Evolutionary conservation across 1,140 invertebrate genomes (phyloP).

Genomic region (Carposina sasakii): DNA sequence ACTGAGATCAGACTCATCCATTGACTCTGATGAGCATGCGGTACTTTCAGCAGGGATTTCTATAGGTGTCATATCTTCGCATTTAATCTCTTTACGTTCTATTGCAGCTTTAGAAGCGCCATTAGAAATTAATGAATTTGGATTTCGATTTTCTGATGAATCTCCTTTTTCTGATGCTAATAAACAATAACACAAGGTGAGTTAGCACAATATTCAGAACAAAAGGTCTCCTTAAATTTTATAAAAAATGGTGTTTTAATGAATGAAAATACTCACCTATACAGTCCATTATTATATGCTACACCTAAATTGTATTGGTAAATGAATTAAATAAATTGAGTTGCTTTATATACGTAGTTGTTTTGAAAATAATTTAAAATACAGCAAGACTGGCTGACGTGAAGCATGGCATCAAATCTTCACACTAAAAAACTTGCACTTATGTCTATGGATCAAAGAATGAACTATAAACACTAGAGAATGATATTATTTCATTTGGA

Average conservation of each 20-base stretch:
- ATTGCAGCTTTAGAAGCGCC: conserved; percentile 43
- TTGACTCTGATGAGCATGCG: conserved; percentile 48
- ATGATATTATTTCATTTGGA: too few relatives aligned
- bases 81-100: conserved; percentile 45
- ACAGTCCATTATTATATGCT: conserved; percentile 52
- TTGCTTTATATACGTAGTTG: conserved; percentile 37
- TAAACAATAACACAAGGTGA: conserved; percentile 49
- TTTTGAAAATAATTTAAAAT: conserved; percentile 66
- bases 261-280: conserved; percentile 44
- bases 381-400: conserved; percentile 57
- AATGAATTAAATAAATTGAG: conserved; percentile 43
- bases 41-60: conserved; percentile 47
- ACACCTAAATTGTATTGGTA: conserved; percentile 24
- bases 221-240: conserved; percentile 43
- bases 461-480: too few relatives aligned
- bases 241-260: conserved; percentile 28
- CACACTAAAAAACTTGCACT: too few relatives aligned
- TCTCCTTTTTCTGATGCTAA: conserved; percentile 66
- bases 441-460: too few relatives aligned
- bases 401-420: too few relatives aligned
- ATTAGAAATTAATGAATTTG: conserved; percentile 55
- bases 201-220: conserved; percentile 66
- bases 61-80: conserved; percentile 44
- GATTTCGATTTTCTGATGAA: conserved; percentile 65
- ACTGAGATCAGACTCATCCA: conserved; percentile 48